Evolutionary conservation across 2,797 vertebrate genomes (phyloP).

Genomic region (Pogonophryne albipinna): DNA sequence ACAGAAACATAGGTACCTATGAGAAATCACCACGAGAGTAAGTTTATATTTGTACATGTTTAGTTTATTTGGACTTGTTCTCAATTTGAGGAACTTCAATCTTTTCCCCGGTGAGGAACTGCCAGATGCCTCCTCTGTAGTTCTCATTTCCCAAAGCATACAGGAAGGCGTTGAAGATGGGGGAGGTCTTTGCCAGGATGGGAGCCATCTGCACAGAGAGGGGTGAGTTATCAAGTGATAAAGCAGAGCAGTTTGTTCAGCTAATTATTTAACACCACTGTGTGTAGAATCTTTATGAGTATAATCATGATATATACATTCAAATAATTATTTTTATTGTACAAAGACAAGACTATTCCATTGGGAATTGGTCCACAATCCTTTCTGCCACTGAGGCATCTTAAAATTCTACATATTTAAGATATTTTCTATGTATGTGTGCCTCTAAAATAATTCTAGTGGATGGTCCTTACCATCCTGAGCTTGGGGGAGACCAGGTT

Average conservation of each 20-base stretch:
- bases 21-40: constrained; percentile 75
- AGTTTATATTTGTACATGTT: constrained; percentile 62
- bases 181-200: constrained; percentile 92
- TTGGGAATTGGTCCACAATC: neutral
- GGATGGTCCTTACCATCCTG: constrained; percentile 89
- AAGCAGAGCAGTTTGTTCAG: neutral
- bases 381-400: neutral
- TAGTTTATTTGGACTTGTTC: constrained; percentile 90
- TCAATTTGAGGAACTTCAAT: constrained; percentile 87
- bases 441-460: neutral
- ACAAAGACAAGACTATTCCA: neutral
- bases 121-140: constrained; percentile 93
- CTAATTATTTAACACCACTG: neutral
- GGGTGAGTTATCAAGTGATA: neutral
- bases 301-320: neutral
- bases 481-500: constrained; percentile 91
- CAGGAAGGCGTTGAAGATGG: constrained; percentile 90
- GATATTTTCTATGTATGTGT: neutral
- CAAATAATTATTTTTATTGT: neutral
- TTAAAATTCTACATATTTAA: neutral
- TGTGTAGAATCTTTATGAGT: neutral
- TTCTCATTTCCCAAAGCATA: constrained; percentile 93
- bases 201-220: constrained; percentile 89
- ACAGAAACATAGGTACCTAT: constrained; percentile 63
- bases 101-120: constrained; percentile 91